Evolutionary conservation across 2,888 invertebrate species (phyloP), one percentile per base, ranked within the genome.

Genomic region (Trachelus iudaicus): DNA sequence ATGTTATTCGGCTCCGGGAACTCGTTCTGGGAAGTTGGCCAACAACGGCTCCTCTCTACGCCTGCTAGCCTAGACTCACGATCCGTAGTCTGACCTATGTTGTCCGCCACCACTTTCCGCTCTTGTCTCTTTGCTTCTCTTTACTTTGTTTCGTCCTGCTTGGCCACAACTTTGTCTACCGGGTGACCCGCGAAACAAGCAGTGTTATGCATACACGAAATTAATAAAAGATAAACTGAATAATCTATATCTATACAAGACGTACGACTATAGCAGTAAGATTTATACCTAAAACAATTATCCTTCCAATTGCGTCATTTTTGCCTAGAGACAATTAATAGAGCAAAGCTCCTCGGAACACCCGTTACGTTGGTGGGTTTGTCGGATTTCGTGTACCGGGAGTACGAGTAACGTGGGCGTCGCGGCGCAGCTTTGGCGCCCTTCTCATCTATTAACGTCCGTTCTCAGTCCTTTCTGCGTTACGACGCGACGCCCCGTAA

Each of bases 1-100:
- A 12, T 31, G 71, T 71, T 34, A 34, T 71, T 71, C 71, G 71
- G 71, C 71, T 71, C 71, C 71, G 34, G 33, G 71, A 71, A 71
- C 71, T 71, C 71, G 71, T 71, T 71, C 71, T 71, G 71, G 71
- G 71, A 71, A 71, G 71, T 71, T 71, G 71, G 71, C 71, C 71
- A 34, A 56, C 56, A 56, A 9, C 33, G 71, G 33, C 71, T 34
- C 23, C 56, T 56, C 56, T 56, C 56, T 56, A 23, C 71, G 71
- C 33, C 71, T 31, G 71, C 23, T 71, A 71, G 34, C 71, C 71
- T 71, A 71, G 71, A 71, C 71, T 71, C 31, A 34, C 71, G 33
- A 34, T 71, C 71, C 71, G 31, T 31, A 71, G 71, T 71, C 71
- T 71, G 71, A 71, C 71, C 71, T 34, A 34, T 34, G 71, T 34